Conservation (phyloP, 2,888 invertebrate species). For the Luperina testacea region DNA sequence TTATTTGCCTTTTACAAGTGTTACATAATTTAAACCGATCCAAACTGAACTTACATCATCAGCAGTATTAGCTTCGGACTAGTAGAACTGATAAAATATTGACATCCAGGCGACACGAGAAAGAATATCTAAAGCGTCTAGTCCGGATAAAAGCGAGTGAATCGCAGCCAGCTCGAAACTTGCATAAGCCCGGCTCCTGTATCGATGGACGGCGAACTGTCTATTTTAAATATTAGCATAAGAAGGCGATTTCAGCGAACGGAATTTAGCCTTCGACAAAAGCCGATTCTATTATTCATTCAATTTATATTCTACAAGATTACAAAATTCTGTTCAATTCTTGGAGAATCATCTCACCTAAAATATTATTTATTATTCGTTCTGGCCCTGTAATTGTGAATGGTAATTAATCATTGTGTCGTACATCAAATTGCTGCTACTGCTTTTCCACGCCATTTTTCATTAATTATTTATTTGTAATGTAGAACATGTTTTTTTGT, state of each 20-base stretch:
- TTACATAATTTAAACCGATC: slow-evolving; percentile 10
- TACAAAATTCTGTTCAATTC: slow-evolving; percentile 36
- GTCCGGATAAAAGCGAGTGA: slow-evolving; percentile 44
- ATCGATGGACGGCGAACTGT: slow-evolving; percentile 60
- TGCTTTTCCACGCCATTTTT: slow-evolving; percentile 18
- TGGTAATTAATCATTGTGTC: slow-evolving; percentile 1
- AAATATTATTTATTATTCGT: slow-evolving; percentile 28
- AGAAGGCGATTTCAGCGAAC: slow-evolving; percentile 64
- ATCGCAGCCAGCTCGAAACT: slow-evolving; percentile 52
- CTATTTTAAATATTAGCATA: slow-evolving; percentile 68
- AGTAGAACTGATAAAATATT: slow-evolving; percentile 54
- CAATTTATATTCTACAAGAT: slow-evolving; percentile 55
- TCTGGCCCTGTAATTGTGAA: slow-evolving; percentile 1
- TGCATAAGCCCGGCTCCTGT: slow-evolving; percentile 61
- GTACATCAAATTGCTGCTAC: slow-evolving; percentile 18
- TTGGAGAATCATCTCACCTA: slow-evolving; percentile 28
- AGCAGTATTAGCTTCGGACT: slow-evolving; percentile 11
- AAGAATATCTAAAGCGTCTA: slow-evolving; percentile 50
- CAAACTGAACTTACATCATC: slow-evolving; percentile 25
- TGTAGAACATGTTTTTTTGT: slow-evolving; percentile 24
- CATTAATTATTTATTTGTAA: slow-evolving; percentile 29
- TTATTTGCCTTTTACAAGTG: not conserved
- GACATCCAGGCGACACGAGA: slow-evolving; percentile 41
- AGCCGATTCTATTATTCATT: slow-evolving; percentile 63
- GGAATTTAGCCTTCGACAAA: slow-evolving; percentile 60